Evolutionary conservation across 2,888 invertebrate species (phyloP).

Genomic region (Eremobia ochroleuca): DNA sequence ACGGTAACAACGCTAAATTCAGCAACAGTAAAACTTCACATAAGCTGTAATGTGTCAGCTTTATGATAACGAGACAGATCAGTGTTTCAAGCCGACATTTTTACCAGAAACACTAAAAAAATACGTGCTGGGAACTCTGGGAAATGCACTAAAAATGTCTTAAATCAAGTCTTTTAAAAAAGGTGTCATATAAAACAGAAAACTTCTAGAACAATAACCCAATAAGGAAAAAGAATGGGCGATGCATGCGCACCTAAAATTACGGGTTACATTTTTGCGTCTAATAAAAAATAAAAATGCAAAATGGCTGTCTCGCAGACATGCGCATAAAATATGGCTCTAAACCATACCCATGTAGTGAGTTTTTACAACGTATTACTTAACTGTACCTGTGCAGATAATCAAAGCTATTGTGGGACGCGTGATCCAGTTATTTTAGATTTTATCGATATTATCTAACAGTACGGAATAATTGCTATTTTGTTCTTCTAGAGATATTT

Average conservation of each 20-base stretch:
- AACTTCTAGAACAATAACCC: conserved; percentile 17
- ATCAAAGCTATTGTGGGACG: conserved; percentile 61
- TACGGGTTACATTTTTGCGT: conserved; percentile 19
- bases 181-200: conserved; percentile 1
- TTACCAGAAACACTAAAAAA: conserved; percentile 57
- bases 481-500: conserved; percentile 54
- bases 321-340: conserved; percentile 37
- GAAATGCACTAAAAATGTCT: conserved; percentile 35
- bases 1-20: conserved; percentile 27
- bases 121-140: conserved; percentile 32
- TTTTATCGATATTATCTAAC: conserved; percentile 65
- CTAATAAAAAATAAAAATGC: conserved; percentile 49
- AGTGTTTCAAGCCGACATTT: conserved; percentile 15
- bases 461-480: conserved; percentile 60
- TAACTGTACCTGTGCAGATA: conserved; percentile 67
- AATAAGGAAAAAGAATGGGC: conserved; percentile 26
- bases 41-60: conserved; percentile 36
- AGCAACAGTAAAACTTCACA: conserved; percentile 35
- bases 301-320: conserved; percentile 44
- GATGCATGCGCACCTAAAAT: conserved; percentile 20
- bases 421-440: conserved; percentile 53
- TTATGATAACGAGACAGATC: conserved; percentile 29
- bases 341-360: conserved; percentile 39
- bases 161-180: conserved; percentile 27
- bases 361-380: conserved; percentile 59